Base-by-base conservation (phyloP, 1,140 invertebrate species). In the Caenorhabditis tropicalis region DNA sequence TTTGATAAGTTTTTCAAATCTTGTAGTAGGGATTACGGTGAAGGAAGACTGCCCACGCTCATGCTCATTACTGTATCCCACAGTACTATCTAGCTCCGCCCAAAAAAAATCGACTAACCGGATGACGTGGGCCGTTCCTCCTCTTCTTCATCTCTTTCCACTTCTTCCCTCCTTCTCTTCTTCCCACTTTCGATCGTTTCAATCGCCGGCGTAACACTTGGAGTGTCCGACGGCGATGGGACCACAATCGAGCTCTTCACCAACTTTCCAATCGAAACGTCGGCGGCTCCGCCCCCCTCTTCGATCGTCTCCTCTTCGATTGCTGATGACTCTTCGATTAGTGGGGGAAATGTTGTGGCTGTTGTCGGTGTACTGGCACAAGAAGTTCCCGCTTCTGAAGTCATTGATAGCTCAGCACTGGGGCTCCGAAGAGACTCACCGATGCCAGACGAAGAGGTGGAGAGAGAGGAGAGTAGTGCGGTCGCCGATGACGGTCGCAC, bases 381-480 rank as follows among this genome's bases (percentile, higher is more conserved):
- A 12, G 65, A 74, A n/a, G 65, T 74, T 12, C 65, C 36, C 19
- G 36, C 65, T 74, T 74, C 65, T 74, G 65, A 74, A 74, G 65
- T 74, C 65, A 74, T 74, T 43, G 65, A 74, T 12, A 43, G 33
- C n/a, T 74, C 65, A 12, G 65, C 65, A 74, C 21, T 43, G 7
- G 65, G 36, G 43, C 65, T 74, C 36, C 65, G 29, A 16, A 24
- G 29, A 24, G 65, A 74, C 65, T 74, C 65, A 74, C 65, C 65
- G 21, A 74, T 74, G n/a, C 65, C 65, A 10, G 65, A 74, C n/a
- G 65, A 74, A 21, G 65, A 74, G 36, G 65, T 43, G 36, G 65
- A 74, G 6, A 74, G 65, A 24, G 65, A 74, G 16, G 65, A 74
- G 65, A 74, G 65, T 9, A 74, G 65, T 74, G 65, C 65, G n/a